Base-by-base conservation (phyloP, 2,888 invertebrate species). In the Ophonus ardosiacus region DNA sequence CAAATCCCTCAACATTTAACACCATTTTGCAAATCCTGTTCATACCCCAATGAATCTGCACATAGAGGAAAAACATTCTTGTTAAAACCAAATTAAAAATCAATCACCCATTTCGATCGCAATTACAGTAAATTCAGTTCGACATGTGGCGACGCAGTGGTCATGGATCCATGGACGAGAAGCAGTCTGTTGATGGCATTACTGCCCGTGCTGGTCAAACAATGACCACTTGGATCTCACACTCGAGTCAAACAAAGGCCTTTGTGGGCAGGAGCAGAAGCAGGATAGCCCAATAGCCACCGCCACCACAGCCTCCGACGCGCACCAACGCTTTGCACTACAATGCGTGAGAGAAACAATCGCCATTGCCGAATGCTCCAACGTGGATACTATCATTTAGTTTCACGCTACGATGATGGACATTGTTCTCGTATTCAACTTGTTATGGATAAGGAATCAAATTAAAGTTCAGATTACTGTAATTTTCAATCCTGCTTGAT, bases 321-420 rank as follows among this genome's bases (percentile, higher is more conserved):
- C 43, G 71, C 51, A 74, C 71, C 43, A 18, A 74, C 43, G 71
- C 71, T 74, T 43, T 43, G 18, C 71, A 74, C 17, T 43, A 74
- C 71, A 74, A 74, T 74, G 21, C 71, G 43, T 43, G 43, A 74
- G 68, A 40, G 71, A 74, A 74, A 74, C 71, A 74, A 74, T 74
- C 43, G 43, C 43, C 10, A 40, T 8, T 63, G 43, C 17, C 51
- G 18, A 74, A 43, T 43, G 43, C 17, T 74, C 38, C 15, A 40
- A 68, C n/a, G 38, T 68, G 71, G 43, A 43, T 43, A 74, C 43
- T 51, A 74, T 74, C 40, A 74, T 74, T 74, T 74, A 40, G 71
- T 74, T 74, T 74, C 71, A 74, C 43, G 71, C 71, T 74, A 74
- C 18, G 43, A 74, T 74, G 71, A 74, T 74, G 71, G 71, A 51